Evolutionary conservation across 2,797 vertebrate genomes (phyloP).

Genomic region (Cryptoblepharus egeriae): DNA sequence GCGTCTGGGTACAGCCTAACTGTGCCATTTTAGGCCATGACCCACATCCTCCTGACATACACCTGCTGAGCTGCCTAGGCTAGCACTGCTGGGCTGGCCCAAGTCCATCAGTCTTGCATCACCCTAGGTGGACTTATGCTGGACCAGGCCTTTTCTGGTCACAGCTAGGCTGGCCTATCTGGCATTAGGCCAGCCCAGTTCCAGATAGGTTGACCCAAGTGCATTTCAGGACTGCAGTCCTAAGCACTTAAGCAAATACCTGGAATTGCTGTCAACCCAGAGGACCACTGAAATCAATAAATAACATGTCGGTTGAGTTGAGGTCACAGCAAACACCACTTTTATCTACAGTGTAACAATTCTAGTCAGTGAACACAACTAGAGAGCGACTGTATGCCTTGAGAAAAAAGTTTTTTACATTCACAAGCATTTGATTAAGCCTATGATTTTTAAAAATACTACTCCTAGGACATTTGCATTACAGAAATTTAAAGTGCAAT

Average conservation of each 20-base stretch:
- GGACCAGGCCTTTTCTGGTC: too few relatives aligned
- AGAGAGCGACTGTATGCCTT: not conserved
- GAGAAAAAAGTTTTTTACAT: not conserved
- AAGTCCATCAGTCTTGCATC: too few relatives aligned
- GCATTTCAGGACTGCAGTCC: too few relatives aligned
- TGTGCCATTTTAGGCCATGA: too few relatives aligned
- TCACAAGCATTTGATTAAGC: slow-evolving; percentile 6
- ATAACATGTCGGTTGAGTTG: slow-evolving; percentile 5
- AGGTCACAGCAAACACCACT: not conserved
- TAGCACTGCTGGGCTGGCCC: too few relatives aligned
- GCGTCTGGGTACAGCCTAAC: too few relatives aligned
- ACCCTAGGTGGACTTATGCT: too few relatives aligned
- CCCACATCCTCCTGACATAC: too few relatives aligned
- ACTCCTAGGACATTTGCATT: slow-evolving; percentile 1
- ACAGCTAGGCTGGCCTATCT: too few relatives aligned
- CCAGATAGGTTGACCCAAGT: too few relatives aligned
- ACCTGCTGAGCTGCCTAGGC: too few relatives aligned
- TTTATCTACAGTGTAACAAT: slow-evolving; percentile 7
- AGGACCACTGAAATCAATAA: slow-evolving; percentile 7
- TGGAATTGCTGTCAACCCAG: not conserved
- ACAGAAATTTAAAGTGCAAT: slow-evolving; percentile 3
- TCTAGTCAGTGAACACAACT: not conserved
- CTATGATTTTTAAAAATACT: slow-evolving; percentile 11
- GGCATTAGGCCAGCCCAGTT: too few relatives aligned
- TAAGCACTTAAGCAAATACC: not conserved